phyloP scores from a whole-genome alignment of 2,113 vertebrate genomes.

The Labrus mixtus region DNA sequence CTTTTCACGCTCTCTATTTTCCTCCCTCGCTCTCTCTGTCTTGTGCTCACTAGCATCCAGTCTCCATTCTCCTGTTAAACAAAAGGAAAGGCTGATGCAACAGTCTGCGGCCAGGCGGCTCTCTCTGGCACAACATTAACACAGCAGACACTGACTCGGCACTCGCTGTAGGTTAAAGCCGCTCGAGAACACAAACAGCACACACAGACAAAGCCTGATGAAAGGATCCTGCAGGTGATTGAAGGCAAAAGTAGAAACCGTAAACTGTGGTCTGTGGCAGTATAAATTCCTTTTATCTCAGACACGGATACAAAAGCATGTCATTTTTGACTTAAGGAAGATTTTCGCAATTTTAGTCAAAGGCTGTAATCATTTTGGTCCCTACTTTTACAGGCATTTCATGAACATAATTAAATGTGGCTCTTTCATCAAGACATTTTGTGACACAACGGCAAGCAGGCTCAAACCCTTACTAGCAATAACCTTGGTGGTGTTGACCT shows the following conservation, averaged over 20 bases:
- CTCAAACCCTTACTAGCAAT: slow-evolving; percentile 16
- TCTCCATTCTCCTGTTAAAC: slow-evolving; percentile 67
- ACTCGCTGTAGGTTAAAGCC: slow-evolving; percentile 49
- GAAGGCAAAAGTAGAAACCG: slow-evolving; percentile 50
- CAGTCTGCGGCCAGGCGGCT: slow-evolving; percentile 38
- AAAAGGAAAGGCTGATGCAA: slow-evolving; percentile 72
- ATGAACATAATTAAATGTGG: slow-evolving; percentile 41
- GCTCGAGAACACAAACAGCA: slow-evolving; percentile 42
- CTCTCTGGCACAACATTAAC: slow-evolving; percentile 56
- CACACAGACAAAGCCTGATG: slow-evolving; percentile 45
- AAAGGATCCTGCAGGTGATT: slow-evolving; percentile 54
- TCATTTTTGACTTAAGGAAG: slow-evolving; percentile 40
- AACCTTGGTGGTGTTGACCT: slow-evolving; percentile 43
- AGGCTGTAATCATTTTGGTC: slow-evolving; percentile 36
- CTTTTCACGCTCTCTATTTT: slow-evolving; percentile 19
- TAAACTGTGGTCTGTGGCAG: slow-evolving; percentile 30
- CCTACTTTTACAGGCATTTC: not conserved
- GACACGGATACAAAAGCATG: slow-evolving; percentile 25
- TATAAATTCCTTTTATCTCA: slow-evolving; percentile 36
- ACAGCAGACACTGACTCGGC: slow-evolving; percentile 64
- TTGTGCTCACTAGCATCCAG: slow-evolving; percentile 38
- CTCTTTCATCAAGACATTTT: slow-evolving; percentile 13
- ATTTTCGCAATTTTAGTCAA: slow-evolving; percentile 16
- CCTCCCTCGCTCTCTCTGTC: slow-evolving; percentile 23
- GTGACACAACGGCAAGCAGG: not conserved